These are phyloP conservation scores for Peromyscus polionotus DNA, from an alignment of 2,113 vertebrate species.

Conservation along the genomic window DNA sequence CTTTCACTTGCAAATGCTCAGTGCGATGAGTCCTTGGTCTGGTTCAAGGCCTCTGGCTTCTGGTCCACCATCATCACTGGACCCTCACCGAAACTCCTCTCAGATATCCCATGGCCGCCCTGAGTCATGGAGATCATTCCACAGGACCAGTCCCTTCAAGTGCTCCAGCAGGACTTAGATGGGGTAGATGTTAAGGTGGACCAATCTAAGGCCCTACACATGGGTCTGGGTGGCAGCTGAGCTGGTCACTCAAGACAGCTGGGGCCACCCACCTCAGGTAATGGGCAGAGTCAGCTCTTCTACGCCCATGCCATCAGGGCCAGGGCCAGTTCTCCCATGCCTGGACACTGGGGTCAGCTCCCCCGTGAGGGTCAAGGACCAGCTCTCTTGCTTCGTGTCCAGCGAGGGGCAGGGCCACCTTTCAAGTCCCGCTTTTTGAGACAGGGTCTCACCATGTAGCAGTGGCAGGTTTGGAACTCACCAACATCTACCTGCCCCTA, in stretches of 20 bases:
- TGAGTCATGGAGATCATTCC: not conserved
- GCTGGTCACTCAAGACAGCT: not conserved
- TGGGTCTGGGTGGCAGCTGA: not conserved
- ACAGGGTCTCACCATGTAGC: not conserved
- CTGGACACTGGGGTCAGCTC: not conserved
- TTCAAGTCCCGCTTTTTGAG: not conserved
- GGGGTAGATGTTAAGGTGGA: not conserved
- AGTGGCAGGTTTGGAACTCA: not conserved
- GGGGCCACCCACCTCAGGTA: no score
- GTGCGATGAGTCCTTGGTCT: not conserved
- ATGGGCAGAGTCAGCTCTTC: not conserved
- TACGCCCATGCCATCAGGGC: not conserved
- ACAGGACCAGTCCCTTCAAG: not conserved
- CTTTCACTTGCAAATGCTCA: not conserved
- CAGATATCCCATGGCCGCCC: not conserved
- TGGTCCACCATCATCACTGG: not conserved
- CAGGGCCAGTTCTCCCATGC: not conserved
- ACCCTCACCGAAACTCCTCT: not conserved
- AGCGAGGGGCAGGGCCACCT: not conserved
- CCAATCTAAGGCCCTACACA: not conserved
- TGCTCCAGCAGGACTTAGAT: not conserved
- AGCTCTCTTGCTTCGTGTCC: not conserved
- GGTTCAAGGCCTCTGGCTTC: not conserved
- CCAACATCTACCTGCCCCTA: not conserved
- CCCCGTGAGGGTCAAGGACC: no score